These are phyloP conservation scores for Phoronis australis DNA, from an alignment of 2,888 invertebrate genomes.

Conservation along the genomic window DNA sequence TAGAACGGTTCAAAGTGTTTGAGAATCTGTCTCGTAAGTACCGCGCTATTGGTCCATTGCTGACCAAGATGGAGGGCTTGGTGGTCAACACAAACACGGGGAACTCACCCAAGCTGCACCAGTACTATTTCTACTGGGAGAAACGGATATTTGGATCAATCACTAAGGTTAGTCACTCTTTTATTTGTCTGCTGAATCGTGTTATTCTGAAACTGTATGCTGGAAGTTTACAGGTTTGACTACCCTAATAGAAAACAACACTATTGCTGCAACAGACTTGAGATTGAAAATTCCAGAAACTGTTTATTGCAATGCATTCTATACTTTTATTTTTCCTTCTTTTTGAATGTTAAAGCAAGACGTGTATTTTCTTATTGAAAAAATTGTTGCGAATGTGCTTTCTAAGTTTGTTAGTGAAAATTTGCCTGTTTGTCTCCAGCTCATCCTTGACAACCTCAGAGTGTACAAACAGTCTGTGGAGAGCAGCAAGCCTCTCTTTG, in stretches of 20 bases:
- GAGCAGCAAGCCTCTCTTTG: conserved; percentile 64
- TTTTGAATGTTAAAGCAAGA: too few relatives aligned
- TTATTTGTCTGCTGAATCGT: too few relatives aligned
- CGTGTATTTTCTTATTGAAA: too few relatives aligned
- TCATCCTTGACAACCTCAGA: conserved; percentile 68
- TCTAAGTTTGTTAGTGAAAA: too few relatives aligned
- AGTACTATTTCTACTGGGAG: conserved; percentile 80
- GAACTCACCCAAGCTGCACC: conserved; percentile 65
- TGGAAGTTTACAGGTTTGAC: too few relatives aligned
- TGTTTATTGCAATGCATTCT: too few relatives aligned
- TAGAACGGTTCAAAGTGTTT: conserved; percentile 65
- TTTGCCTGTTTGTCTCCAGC: conserved; percentile 23
- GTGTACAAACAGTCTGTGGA: conserved; percentile 62
- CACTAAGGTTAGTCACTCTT: conserved; percentile 60
- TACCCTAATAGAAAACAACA: too few relatives aligned
- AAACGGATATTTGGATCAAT: conserved; percentile 68
- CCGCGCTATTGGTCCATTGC: conserved; percentile 71
- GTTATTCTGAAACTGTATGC: too few relatives aligned
- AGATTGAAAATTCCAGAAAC: too few relatives aligned
- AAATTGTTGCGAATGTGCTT: too few relatives aligned
- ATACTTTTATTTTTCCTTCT: too few relatives aligned
- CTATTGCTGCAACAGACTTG: too few relatives aligned
- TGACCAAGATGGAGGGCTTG: conserved; percentile 79
- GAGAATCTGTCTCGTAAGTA: conserved; percentile 69
- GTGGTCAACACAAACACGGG: conserved; percentile 77